Base-by-base conservation (phyloP, 2,797 vertebrate genomes). In the Pyrrhura leucotis region DNA sequence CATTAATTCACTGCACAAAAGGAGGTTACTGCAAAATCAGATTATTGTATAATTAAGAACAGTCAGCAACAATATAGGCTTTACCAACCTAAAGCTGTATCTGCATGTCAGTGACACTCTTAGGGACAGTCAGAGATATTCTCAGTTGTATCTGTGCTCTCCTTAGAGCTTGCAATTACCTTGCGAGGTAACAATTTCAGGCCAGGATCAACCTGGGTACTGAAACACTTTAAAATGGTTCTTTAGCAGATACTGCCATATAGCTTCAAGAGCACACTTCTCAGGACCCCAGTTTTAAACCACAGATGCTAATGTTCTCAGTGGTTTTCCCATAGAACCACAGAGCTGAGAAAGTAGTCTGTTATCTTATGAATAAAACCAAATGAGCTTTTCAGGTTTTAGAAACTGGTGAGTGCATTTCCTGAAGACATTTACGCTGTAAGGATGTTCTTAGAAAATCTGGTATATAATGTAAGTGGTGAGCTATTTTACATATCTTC, bases 161-260 rank as follows among this genome's bases (percentile, higher is more conserved):
- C 42, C 29, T 50, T 66, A 56, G 25, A 82, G 9, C 2, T 21
- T 37, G 11, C 12, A 4, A 17, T 61, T 61, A 17, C 16, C 40
- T 35, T 42, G 3, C 18, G 47, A 12, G 29, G 42, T 62, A 21
- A 61, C 14, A 47, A 33, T 50, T 54, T 85, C 48, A 75, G 39
- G 20, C 16, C 35, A 78, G 62, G 20, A 45, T 14, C 3, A 67
- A 16, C 4, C 8, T 35, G 8, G 1, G 0, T 9, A 29, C 3
- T 44, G n/a, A 59, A 96, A 42, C 7, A 37, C 12, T 88, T 47
- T 11, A 8, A 63, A 79, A 8, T 21, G 7, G 4, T 37, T 71
- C 15, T 71, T 63, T 54, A 14, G 28, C 8, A 62, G 28, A 19
- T 31, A 37, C 10, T 33, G 11, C 9, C 29, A 6, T 35, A 18